Base-by-base conservation (phyloP, 37 sponge, comb jelly and placozoan species). In the Geodia barretti region DNA sequence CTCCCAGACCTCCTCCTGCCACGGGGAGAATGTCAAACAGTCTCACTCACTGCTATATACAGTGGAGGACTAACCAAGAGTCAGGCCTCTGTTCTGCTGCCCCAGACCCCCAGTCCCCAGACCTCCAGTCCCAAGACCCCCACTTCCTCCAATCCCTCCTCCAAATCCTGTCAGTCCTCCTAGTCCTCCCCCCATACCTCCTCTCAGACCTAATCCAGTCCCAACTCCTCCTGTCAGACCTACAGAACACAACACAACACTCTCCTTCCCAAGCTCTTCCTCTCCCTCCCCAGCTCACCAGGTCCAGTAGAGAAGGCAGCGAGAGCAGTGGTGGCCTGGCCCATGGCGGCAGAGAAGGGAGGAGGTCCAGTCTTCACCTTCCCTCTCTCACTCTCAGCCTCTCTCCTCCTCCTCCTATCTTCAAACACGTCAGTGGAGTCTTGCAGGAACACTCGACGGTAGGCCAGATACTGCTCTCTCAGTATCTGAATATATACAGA, bases 351-450 rank as follows among this genome's bases (percentile, higher is more conserved):
- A 21, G 75, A 41, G 64, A 83, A 83, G 24, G 84, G 84, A 3
- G 75, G 37, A n/a, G 84, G 84, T n/a, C 84, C 84, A 62, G 68
- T 64, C 68, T 34, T 29, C 31, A 14, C 78, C 34, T 62, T 34
- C 65, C 37, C 65, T 36, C 78, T 62, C 64, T 62, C 63, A 8
- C 8, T 61, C 41, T 77, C 74, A 42, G 4, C 32, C 47, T 86
- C 72, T 32, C 47, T 54, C 31, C 39, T 73, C 39, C 80, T 79
- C 25, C 83, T 68, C 24, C 68, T 67, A 36, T 83, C 86, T 19
- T 70, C 81, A 81, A 93, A 93, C 26, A 93, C 83, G 54, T 93
- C 93, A n/a, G 83, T 82, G 21, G 83, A 64, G 75, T 85, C 90
- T n/a, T 89, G 84, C 37, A 76, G 82, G 62, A 87, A 79, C 24